A percentile compares a stretch with the other conserved stretches of the same genome.
phyloP scores from a whole-genome alignment of 2,888 invertebrate species.

The Calameuta idolon region DNA sequence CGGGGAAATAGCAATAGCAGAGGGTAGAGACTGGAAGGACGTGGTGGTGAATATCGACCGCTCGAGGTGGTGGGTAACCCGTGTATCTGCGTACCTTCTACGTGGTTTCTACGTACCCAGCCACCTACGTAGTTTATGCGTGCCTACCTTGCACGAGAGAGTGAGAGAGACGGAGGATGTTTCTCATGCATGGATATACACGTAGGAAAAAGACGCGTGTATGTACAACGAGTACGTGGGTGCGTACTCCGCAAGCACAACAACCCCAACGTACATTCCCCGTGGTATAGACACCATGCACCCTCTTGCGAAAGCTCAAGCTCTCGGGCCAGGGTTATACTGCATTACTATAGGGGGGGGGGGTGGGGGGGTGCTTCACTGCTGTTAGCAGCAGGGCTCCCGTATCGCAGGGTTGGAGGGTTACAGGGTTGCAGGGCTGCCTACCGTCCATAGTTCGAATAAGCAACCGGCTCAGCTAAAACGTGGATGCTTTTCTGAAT shows the following conservation, averaged over 20 bases:
- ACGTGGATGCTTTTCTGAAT: neutral
- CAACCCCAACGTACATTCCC: neutral
- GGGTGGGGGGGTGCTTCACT: neutral
- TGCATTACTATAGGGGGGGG: neutral
- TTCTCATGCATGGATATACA: neutral
- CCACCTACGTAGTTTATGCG: neutral
- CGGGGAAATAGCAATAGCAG: conserved; percentile 51
- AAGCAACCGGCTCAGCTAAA: neutral
- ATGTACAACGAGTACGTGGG: neutral
- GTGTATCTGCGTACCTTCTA: conserved; percentile 5
- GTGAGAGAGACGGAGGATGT: neutral
- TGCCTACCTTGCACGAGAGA: neutral
- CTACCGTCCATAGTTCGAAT: neutral
- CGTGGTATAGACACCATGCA: neutral
- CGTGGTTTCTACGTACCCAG: neutral
- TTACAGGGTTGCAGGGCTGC: neutral
- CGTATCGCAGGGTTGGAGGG: neutral
- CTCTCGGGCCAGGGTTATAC: neutral
- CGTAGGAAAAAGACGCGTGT: neutral
- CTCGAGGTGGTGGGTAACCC: conserved; percentile 35
- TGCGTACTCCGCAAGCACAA: neutral
- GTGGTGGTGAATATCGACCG: conserved; percentile 39
- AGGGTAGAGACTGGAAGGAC: conserved; percentile 44
- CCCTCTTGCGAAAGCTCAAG: neutral
- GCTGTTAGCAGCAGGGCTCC: neutral